These are phyloP conservation scores for Alethe castanea DNA, from an alignment of 2,113 vertebrate species.

Conservation along the genomic window DNA sequence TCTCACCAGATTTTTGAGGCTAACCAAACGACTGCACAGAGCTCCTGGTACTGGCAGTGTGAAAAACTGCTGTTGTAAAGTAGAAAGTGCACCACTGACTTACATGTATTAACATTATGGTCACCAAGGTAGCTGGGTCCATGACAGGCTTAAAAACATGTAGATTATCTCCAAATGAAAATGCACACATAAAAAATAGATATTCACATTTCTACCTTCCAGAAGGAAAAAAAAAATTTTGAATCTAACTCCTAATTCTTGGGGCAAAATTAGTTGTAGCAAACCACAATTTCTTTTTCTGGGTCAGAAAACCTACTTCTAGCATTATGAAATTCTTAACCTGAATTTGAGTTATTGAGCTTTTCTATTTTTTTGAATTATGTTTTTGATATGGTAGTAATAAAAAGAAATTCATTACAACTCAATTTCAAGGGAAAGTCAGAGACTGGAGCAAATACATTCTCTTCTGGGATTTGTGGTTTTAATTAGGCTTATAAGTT, in stretches of 20 bases:
- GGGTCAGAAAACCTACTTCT: neutral
- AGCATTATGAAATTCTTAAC: neutral
- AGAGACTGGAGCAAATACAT: neutral
- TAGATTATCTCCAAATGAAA: neutral
- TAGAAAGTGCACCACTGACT: neutral
- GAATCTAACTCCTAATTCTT: neutral
- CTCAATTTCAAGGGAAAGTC: neutral
- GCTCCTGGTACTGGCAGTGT: neutral
- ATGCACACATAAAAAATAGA: neutral
- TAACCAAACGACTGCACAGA: neutral
- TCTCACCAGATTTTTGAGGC: neutral
- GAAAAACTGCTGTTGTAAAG: neutral
- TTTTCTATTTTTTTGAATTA: neutral
- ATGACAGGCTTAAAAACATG: neutral
- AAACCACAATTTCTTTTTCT: neutral
- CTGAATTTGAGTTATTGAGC: neutral
- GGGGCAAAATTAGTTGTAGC: neutral
- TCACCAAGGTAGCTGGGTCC: neutral
- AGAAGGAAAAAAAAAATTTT: neutral
- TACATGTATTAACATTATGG: neutral
- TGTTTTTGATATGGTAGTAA: neutral
- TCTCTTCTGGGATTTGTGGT: neutral
- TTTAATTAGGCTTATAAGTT: constrained; percentile 24
- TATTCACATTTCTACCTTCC: neutral
- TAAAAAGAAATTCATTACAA: neutral